Conservation (phyloP, 2,888 invertebrate genomes). For the Camponotus fellah region DNA sequence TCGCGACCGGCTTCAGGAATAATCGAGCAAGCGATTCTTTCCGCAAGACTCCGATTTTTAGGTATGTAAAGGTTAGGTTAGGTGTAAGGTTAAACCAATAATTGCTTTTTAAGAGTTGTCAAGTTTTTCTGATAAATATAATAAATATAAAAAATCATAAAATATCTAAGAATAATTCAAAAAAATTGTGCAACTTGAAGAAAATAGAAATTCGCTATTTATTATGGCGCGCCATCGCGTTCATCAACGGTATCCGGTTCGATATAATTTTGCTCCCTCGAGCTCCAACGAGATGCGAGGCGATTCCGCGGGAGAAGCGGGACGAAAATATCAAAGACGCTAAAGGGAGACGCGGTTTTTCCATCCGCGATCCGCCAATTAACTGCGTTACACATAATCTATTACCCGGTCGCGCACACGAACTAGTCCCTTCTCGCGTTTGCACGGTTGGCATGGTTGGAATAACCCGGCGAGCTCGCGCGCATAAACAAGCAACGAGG, state of each 20-base stretch:
- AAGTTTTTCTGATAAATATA: background rate
- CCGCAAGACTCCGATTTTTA: background rate
- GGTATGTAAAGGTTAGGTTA: background rate
- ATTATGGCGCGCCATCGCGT: background rate
- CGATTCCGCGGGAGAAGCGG: background rate
- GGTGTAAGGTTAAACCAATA: background rate
- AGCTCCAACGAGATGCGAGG: background rate
- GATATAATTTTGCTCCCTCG: background rate
- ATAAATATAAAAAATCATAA: background rate
- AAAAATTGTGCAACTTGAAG: background rate
- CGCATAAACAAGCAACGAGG: conserved; percentile 47
- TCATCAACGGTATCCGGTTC: background rate
- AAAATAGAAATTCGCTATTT: background rate
- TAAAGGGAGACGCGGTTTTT: background rate
- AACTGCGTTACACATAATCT: conserved; percentile 38
- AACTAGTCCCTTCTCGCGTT: conserved; percentile 33
- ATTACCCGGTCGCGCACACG: conserved; percentile 22
- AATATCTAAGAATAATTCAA: background rate
- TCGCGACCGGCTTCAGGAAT: background rate
- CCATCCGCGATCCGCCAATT: conserved; percentile 15
- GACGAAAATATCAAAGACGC: conserved; percentile 6
- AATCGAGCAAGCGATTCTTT: background rate
- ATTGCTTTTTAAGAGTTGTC: background rate
- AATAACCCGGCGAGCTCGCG: conserved; percentile 43
- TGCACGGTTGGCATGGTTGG: conserved; percentile 31